These are phyloP conservation scores for Drosophila anceps DNA, from an alignment of 2,888 invertebrate genomes.

Conservation along the genomic window DNA sequence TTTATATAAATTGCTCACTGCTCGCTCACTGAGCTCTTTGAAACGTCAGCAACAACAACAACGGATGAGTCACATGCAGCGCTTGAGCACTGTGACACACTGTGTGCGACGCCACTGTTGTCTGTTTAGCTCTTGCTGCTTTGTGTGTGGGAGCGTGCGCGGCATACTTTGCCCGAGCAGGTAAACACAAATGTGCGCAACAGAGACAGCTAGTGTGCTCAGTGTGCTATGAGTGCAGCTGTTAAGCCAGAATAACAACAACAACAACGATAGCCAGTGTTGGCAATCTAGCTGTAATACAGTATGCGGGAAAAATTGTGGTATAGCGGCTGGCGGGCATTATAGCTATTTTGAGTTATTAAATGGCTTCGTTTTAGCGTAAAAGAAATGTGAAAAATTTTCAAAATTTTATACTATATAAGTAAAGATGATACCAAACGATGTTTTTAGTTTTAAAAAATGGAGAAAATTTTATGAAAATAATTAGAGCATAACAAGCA, in stretches of 20 bases:
- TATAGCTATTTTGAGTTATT: too few species aligned
- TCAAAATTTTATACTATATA: too few species aligned
- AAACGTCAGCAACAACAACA: conserved; percentile 53
- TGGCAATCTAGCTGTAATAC: too few species aligned
- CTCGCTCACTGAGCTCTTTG: conserved; percentile 14
- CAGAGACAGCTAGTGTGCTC: conserved; percentile 16
- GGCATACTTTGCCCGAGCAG: conserved; percentile 47
- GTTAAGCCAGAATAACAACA: conserved; percentile 37
- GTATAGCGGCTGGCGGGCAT: too few species aligned
- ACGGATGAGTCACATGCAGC: conserved; percentile 65
- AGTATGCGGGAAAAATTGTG: too few species aligned
- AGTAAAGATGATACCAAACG: too few species aligned
- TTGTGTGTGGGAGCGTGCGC: conserved; percentile 69
- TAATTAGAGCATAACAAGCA: too few species aligned
- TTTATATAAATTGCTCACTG: conserved; percentile 3
- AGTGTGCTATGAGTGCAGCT: conserved; percentile 35
- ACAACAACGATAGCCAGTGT: too few species aligned
- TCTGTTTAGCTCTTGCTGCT: conserved; percentile 22
- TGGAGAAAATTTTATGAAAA: too few species aligned
- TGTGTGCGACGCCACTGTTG: conserved; percentile 53
- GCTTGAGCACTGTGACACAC: conserved; percentile 13
- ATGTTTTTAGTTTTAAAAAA: too few species aligned
- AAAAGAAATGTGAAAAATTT: too few species aligned
- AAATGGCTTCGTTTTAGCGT: too few species aligned
- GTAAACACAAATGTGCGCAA: conserved; percentile 11